These are phyloP conservation scores for Bellardia pandia DNA, from an alignment of 2,888 invertebrate species.

Conservation along the genomic window DNA sequence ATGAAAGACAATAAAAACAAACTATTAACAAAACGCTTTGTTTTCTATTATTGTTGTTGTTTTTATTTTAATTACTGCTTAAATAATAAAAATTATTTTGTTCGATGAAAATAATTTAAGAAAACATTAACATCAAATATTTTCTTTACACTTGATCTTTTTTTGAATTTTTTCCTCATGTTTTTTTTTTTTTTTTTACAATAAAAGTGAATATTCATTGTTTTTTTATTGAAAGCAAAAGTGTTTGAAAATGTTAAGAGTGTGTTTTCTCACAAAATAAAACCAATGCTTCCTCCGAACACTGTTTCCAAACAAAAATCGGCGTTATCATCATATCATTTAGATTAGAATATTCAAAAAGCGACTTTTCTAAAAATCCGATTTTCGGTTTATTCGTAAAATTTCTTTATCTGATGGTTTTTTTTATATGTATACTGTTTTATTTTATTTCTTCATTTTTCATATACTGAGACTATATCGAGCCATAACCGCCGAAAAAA, in stretches of 20 bases:
- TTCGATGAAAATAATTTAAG: slow-evolving; percentile 44
- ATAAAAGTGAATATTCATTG: slow-evolving; percentile 32
- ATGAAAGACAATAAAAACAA: slow-evolving; percentile 16
- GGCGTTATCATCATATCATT: not conserved
- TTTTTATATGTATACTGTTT: too few relatives aligned
- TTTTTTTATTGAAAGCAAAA: slow-evolving; percentile 38
- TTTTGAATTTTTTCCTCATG: not conserved
- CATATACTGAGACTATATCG: too few relatives aligned
- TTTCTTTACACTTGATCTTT: slow-evolving; percentile 46
- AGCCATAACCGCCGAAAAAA: too few relatives aligned
- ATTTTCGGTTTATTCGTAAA: too few relatives aligned
- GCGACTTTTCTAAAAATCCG: too few relatives aligned
- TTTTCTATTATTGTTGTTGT: slow-evolving; percentile 24
- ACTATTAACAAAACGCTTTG: not conserved
- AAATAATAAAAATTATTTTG: slow-evolving; percentile 38
- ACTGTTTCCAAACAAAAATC: slow-evolving; percentile 32
- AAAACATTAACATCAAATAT: slow-evolving; percentile 46
- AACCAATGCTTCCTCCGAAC: not conserved
- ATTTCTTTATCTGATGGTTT: too few relatives aligned
- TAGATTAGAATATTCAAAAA: too few relatives aligned
- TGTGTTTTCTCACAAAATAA: slow-evolving; percentile 33
- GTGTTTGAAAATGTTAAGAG: slow-evolving; percentile 16
- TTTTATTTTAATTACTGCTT: slow-evolving; percentile 39
- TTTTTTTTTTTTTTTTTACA: not conserved
- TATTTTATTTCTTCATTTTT: too few relatives aligned